phyloP scores from a whole-genome alignment of 2,113 vertebrate species.

The Perccottus glenii region DNA sequence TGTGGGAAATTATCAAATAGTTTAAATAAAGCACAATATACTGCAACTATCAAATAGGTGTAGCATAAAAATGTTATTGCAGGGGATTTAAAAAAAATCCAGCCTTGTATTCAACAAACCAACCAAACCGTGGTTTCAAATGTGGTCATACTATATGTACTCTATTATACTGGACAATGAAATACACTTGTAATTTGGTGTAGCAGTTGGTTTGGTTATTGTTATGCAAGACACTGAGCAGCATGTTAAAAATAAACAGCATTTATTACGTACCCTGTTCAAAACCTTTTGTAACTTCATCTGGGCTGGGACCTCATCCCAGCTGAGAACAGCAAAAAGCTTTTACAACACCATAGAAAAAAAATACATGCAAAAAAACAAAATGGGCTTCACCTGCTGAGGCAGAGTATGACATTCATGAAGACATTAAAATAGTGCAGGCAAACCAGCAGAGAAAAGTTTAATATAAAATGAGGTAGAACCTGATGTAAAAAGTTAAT shows the following conservation, averaged over 20 bases:
- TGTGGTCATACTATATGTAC: too few relatives aligned
- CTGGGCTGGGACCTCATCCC: constrained; percentile 4
- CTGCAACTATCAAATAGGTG: too few relatives aligned
- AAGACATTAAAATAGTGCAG: constrained; percentile 66
- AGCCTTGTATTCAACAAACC: too few relatives aligned
- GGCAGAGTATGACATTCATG: constrained; percentile 7
- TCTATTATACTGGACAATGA: too few relatives aligned
- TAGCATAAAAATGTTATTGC: too few relatives aligned
- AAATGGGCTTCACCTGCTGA: constrained; percentile 38
- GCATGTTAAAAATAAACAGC: constrained; percentile 38
- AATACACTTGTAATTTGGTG: too few relatives aligned
- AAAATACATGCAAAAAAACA: constrained; percentile 22
- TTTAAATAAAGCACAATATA: too few relatives aligned
- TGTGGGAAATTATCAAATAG: too few relatives aligned
- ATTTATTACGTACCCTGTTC: constrained; percentile 54
- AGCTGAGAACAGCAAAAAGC: constrained; percentile 7
- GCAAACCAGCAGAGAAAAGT: constrained; percentile 54
- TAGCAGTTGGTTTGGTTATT: too few relatives aligned
- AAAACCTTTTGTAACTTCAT: constrained; percentile 24
- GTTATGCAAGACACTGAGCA: constrained; percentile 9
- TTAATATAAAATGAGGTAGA: constrained; percentile 34
- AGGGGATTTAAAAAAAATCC: too few relatives aligned
- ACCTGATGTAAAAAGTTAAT: not conserved
- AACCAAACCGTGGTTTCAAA: too few relatives aligned
- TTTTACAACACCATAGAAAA: constrained; percentile 20